Evolutionary conservation across 2,797 vertebrate genomes (phyloP).

Genomic region (Crenichthys baileyi): DNA sequence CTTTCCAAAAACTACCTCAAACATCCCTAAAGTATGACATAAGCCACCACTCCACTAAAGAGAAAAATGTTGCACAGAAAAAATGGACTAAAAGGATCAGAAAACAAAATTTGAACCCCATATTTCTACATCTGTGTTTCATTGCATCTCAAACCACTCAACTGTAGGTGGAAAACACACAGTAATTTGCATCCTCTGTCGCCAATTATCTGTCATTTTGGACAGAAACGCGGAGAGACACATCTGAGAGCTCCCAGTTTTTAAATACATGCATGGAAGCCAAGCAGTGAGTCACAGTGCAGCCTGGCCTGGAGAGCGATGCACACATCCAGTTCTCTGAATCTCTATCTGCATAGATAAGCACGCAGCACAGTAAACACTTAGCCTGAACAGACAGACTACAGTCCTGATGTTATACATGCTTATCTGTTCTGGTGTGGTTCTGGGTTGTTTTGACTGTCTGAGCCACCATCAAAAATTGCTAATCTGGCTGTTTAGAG

Average conservation of each 20-base stretch:
- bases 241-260: conserved; percentile 8
- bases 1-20: background rate
- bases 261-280: conserved; percentile 5
- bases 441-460: background rate
- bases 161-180: background rate
- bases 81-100: background rate
- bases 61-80: background rate
- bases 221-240: background rate
- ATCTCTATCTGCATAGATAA: conserved; percentile 15
- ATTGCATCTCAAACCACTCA: background rate
- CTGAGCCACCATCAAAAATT: background rate
- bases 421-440: conserved; percentile 6
- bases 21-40: background rate
- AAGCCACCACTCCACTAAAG: background rate
- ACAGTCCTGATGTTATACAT: background rate
- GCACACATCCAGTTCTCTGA: background rate
- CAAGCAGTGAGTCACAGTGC: conserved; percentile 11
- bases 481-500: background rate
- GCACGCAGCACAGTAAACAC: background rate
- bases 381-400: background rate
- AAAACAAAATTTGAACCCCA: background rate
- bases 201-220: conserved; percentile 5
- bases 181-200: background rate
- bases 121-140: background rate
- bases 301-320: conserved; percentile 1